Conservation (phyloP, 1,140 invertebrate species). For the Brachionus manjavacas region DNA sequence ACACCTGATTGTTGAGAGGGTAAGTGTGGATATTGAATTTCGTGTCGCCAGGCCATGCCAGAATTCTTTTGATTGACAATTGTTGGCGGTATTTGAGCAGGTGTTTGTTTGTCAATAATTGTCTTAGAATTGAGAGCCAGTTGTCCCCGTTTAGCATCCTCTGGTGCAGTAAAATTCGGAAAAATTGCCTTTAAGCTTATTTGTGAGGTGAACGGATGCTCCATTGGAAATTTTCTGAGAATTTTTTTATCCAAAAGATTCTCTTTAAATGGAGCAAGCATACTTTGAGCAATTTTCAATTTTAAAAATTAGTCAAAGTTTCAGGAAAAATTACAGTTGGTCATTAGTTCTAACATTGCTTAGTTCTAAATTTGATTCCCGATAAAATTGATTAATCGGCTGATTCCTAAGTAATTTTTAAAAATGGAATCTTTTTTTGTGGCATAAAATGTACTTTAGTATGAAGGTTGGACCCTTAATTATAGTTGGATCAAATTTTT, state of each 20-base stretch:
- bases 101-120: background rate
- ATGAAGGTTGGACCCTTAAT: slow-evolving; percentile 10
- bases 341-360: slow-evolving; percentile 40
- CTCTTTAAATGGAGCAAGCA: slow-evolving; percentile 28
- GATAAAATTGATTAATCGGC: slow-evolving; percentile 32
- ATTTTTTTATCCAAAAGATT: slow-evolving; percentile 37
- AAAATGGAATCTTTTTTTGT: background rate
- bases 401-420: slow-evolving; percentile 23
- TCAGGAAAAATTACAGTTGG: slow-evolving; percentile 24
- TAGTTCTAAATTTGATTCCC: background rate
- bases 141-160: background rate
- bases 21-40: background rate
- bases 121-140: background rate
- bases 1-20: slow-evolving; percentile 29
- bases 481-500: slow-evolving; percentile 37
- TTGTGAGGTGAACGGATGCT: slow-evolving; percentile 38
- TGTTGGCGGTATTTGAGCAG: background rate
- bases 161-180: slow-evolving; percentile 32
- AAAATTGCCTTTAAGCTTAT: slow-evolving; percentile 32
- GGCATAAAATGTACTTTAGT: background rate
- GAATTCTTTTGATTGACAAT: slow-evolving; percentile 31
- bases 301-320: background rate
- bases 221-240: slow-evolving; percentile 25
- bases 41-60: slow-evolving; percentile 11
- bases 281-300: background rate